These are phyloP conservation scores for Meandrina meandrites DNA, from an alignment of 92 coral and sea anemone genomes.

Conservation along the genomic window DNA sequence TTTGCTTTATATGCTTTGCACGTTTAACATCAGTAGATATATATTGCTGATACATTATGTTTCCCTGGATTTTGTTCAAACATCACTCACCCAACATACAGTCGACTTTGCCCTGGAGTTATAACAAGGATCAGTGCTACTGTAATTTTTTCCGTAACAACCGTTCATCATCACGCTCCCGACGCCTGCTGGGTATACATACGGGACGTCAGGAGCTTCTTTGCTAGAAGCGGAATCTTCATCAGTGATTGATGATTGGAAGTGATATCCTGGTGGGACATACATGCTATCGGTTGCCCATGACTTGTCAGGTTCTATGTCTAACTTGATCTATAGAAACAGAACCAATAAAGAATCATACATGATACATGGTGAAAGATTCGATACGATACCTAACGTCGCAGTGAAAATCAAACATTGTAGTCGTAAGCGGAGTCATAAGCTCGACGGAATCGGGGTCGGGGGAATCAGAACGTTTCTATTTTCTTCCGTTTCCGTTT, in stretches of 20 bases:
- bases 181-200: constrained; percentile 47
- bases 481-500: no score
- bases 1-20: background rate
- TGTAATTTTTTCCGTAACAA: constrained; percentile 45
- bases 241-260: constrained; percentile 26
- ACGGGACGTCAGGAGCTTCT: constrained; percentile 27
- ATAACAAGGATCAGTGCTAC: constrained; percentile 22
- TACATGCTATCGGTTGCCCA: constrained; percentile 30
- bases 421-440: no score
- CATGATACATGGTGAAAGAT: background rate
- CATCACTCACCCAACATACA: constrained; percentile 31
- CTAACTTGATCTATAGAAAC: constrained; percentile 34
- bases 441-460: no score
- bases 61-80: background rate
- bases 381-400: no score
- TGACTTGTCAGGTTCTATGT: constrained; percentile 37
- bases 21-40: background rate
- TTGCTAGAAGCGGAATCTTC: background rate
- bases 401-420: no score
- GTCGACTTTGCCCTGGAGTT: constrained; percentile 14
- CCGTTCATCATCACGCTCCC: constrained; percentile 48
- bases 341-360: background rate
- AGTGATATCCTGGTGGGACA: constrained; percentile 49
- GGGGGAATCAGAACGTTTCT: no score
- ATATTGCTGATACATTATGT: background rate